Conservation (phyloP, 2,797 vertebrate species). For the Prunella strophiata region DNA sequence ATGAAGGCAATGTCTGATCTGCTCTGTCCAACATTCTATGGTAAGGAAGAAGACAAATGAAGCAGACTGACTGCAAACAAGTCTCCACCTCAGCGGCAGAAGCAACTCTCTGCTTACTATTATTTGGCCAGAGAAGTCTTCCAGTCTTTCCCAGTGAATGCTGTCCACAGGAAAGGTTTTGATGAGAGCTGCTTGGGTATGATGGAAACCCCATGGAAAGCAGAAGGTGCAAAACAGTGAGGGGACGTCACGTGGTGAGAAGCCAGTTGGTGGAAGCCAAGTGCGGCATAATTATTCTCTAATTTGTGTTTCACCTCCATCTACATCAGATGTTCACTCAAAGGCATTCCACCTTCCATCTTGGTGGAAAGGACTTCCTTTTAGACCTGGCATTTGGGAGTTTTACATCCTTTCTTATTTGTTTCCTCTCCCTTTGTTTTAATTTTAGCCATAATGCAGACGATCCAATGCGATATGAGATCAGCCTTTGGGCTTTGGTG, state of each 20-base stretch:
- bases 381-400: not conserved
- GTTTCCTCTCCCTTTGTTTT: slow-evolving; percentile 1
- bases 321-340: not conserved
- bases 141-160: not conserved
- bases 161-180: not conserved
- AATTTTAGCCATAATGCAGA: slow-evolving; percentile 4
- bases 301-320: not conserved
- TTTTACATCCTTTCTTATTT: not conserved
- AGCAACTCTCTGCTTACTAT: not conserved
- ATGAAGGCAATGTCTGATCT: not conserved
- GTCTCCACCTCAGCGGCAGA: not conserved
- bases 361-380: not conserved
- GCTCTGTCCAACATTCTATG: not conserved
- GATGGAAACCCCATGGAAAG: not conserved
- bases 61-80: not conserved
- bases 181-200: not conserved
- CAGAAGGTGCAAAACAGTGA: not conserved
- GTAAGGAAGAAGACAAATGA: not conserved
- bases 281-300: not conserved
- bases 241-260: fast-evolving
- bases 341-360: not conserved
- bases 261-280: not conserved
- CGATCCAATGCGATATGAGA: not conserved
- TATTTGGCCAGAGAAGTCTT: not conserved
- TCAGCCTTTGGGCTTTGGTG: slow-evolving; percentile 4